Base-by-base conservation (phyloP, 2,888 invertebrate species). In the Apantesis nais region DNA sequence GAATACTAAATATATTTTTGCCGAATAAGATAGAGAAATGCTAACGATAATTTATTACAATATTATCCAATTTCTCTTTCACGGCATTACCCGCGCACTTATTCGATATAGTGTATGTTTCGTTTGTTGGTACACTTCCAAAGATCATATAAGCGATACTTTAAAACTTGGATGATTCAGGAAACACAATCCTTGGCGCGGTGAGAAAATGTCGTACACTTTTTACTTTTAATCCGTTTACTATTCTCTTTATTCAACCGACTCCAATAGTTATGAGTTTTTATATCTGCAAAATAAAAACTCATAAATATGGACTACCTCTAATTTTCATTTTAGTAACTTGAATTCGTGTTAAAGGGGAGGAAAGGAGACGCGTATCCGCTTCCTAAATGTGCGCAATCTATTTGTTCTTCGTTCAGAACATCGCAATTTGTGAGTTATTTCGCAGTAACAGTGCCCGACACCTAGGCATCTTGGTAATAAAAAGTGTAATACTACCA, bases 271-370 rank as follows among this genome's bases (percentile, higher is more conserved):
- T 4, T 37, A 52, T 63, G n/a, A n/a, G n/a, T n/a, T n/a, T n/a
- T n/a, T n/a, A 58, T 73, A 80, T 76, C 73, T 76, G 69, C 65
- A 76, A 77, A 72, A 76, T 78, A 77, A 76, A n/a, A n/a, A n/a
- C n/a, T n/a, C n/a, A 88, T 88, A 87, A 85, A 87, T 89, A 90
- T 90, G 88, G 85, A 89, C 82, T 75, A 80, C 82, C 79, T 66
- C 68, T 74, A 74, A 73, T 83, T 83, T 80, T 79, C 70, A 68
- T 79, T 77, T 78, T 78, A 75, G 41, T 75, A 73, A 34, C 66
- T 68, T 63, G 69, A 79, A 80, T 84, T 79, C 74, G 74, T 74
- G 61, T 65, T 68, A 70, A 44, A 62, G 66, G 68, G 61, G 70
- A 71, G 73, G 63, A 74, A 77, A 66, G 62, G 70, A 63, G 67